These are phyloP conservation scores for Heliconius melpomene DNA, from an alignment of 1,140 invertebrate species.

Conservation along the genomic window DNA sequence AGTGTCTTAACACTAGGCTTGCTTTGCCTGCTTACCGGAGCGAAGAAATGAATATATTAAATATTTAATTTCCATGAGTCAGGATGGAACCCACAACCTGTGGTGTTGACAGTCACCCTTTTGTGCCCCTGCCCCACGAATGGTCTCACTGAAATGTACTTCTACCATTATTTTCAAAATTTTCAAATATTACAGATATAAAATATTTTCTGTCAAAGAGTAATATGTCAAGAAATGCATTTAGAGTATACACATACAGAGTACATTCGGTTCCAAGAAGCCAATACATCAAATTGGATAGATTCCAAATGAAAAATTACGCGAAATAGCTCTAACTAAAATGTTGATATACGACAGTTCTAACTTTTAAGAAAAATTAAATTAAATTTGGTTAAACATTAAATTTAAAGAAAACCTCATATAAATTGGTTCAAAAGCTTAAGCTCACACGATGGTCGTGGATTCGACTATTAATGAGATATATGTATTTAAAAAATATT, in stretches of 20 bases:
- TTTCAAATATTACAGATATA: neutral
- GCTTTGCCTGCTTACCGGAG: no score
- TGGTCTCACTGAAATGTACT: neutral
- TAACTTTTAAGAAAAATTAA: neutral
- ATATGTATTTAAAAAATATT: no score
- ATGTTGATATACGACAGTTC: slow-evolving; percentile 8
- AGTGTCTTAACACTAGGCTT: neutral
- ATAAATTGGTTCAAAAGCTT: no score
- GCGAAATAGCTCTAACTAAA: slow-evolving; percentile 7
- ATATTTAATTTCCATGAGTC: no score
- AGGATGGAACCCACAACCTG: no score
- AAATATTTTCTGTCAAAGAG: slow-evolving; percentile 6
- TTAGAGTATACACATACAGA: neutral
- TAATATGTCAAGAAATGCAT: slow-evolving; percentile 19
- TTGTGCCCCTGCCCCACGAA: no score
- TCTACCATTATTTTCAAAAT: neutral
- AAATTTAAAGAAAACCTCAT: no score
- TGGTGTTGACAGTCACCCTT: no score
- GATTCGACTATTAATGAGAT: no score
- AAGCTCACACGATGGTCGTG: no score
- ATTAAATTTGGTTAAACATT: neutral
- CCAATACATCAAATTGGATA: slow-evolving; percentile 38
- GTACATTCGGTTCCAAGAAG: slow-evolving; percentile 24
- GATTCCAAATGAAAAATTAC: slow-evolving; percentile 39
- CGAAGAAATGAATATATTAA: no score